Percentiles rank a stretch among this genome's conserved stretches.
phyloP scores from a whole-genome alignment of 1,140 invertebrate genomes.

The Diploscapter pachys region DNA sequence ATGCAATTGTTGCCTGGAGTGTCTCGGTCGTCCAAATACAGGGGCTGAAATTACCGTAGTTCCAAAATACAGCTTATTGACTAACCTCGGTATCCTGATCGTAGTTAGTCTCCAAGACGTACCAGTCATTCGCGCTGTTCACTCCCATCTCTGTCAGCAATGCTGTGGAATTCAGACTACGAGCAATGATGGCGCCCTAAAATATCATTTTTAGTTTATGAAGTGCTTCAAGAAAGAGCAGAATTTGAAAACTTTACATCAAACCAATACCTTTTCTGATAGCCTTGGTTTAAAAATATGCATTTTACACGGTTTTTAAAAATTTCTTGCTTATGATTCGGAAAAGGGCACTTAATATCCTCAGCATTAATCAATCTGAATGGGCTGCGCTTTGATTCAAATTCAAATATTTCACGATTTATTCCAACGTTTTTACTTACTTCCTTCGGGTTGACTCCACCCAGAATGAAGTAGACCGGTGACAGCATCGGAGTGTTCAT shows the following conservation, averaged over 20 bases:
- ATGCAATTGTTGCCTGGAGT: constrained; percentile 61
- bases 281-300: too few species aligned
- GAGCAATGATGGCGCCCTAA: constrained; percentile 39
- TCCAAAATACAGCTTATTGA: too few species aligned
- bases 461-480: constrained; percentile 52
- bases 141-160: constrained; percentile 36
- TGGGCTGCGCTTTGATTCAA: too few species aligned
- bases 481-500: constrained; percentile 45
- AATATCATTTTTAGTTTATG: neutral
- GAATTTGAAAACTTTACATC: too few species aligned
- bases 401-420: too few species aligned
- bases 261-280: too few species aligned
- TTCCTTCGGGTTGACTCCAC: constrained; percentile 43
- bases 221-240: neutral
- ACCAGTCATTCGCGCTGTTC: constrained; percentile 60
- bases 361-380: too few species aligned
- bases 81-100: constrained; percentile 58
- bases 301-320: too few species aligned
- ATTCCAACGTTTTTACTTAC: neutral
- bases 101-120: constrained; percentile 68
- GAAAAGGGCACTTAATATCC: too few species aligned
- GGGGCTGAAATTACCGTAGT: constrained; percentile 14
- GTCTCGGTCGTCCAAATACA: constrained; percentile 66
- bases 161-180: constrained; percentile 43
- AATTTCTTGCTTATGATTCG: too few species aligned